phyloP scores from a whole-genome alignment of 64 coral and sea anemone species.

The Stylophora pistillata region DNA sequence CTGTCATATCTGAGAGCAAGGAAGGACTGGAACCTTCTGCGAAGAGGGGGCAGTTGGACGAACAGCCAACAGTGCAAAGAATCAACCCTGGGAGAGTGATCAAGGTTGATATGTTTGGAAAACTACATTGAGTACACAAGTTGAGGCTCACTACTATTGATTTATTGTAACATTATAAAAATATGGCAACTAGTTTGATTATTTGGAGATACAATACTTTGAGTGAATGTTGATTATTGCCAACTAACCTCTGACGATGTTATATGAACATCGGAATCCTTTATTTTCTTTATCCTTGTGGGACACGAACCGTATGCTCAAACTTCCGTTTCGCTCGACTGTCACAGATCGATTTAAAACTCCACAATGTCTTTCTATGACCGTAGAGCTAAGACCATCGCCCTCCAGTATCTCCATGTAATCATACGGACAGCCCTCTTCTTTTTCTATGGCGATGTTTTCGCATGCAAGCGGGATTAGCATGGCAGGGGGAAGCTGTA shows the following conservation, averaged over 20 bases:
- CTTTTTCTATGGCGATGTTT: conserved; percentile 6
- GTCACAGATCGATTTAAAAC: neutral
- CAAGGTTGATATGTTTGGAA: no score
- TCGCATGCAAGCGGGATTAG: conserved; percentile 12
- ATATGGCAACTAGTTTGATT: no score
- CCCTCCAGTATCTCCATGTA: conserved; percentile 22
- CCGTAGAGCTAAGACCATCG: neutral
- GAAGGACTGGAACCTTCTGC: no score
- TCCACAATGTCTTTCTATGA: conserved; percentile 14
- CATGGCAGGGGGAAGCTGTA: conserved; percentile 21
- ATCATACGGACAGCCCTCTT: neutral
- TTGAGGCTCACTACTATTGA: no score
- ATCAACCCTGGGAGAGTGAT: no score
- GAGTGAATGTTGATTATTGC: neutral
- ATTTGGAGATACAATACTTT: neutral
- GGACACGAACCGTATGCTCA: conserved; percentile 14
- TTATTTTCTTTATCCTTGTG: conserved; percentile 7
- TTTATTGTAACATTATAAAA: no score
- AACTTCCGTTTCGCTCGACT: conserved; percentile 5
- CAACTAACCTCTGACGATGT: conserved; percentile 6
- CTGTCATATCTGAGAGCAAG: no score
- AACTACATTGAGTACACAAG: no score
- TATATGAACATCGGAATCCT: conserved; percentile 24
- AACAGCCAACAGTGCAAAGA: no score
- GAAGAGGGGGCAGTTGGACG: no score